Conservation (phyloP, 2,888 invertebrate genomes). For the Ectemnius lituratus region DNA sequence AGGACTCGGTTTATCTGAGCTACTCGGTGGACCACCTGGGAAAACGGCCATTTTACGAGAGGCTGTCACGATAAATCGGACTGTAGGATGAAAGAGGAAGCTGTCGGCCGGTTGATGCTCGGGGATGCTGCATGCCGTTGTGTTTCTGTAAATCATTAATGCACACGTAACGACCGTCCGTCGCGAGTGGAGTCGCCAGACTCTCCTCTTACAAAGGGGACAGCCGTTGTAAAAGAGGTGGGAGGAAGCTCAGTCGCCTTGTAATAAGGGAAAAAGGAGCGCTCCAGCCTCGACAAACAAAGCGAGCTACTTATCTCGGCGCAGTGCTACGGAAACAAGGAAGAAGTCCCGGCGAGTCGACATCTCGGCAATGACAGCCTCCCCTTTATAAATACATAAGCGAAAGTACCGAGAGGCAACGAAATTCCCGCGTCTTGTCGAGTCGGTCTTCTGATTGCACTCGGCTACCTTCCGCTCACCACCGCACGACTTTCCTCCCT, state of each 20-base stretch:
- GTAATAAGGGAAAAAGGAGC: slow-evolving; percentile 6
- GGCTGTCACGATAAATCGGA: slow-evolving; percentile 47
- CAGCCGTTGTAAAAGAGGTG: slow-evolving; percentile 1
- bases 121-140: slow-evolving; percentile 44
- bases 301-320: slow-evolving; percentile 58
- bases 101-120: slow-evolving; percentile 17
- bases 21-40: not conserved
- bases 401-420: slow-evolving; percentile 29
- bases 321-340: slow-evolving; percentile 52
- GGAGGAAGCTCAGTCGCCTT: not conserved
- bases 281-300: slow-evolving; percentile 62
- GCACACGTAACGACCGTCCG: slow-evolving; percentile 56
- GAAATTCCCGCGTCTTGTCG: slow-evolving; percentile 52
- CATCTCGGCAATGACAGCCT: slow-evolving; percentile 57
- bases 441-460: slow-evolving; percentile 39
- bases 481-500: slow-evolving; percentile 33
- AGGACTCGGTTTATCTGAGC: slow-evolving; percentile 5
- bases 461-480: slow-evolving; percentile 50
- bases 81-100: slow-evolving; percentile 19
- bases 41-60: slow-evolving; percentile 29
- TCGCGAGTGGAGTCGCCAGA: slow-evolving; percentile 39
- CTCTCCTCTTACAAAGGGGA: slow-evolving; percentile 21
- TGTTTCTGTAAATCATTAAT: slow-evolving; percentile 60
- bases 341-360: slow-evolving; percentile 47
- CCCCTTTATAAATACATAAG: slow-evolving; percentile 62